These are phyloP conservation scores for Acleris sparsana DNA, from an alignment of 2,888 invertebrate species.

Conservation along the genomic window DNA sequence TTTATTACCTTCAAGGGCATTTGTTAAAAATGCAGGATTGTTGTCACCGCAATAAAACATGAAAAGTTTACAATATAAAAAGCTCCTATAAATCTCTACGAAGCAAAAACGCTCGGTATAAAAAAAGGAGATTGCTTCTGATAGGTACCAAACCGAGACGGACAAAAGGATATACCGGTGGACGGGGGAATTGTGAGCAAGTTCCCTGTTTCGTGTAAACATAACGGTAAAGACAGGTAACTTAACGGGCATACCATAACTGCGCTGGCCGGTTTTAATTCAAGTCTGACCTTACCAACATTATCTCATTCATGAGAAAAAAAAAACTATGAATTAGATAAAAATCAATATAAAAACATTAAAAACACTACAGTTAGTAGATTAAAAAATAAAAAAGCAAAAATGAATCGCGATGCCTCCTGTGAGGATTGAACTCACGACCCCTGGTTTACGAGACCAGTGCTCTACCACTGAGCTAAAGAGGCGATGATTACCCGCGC, in stretches of 20 bases:
- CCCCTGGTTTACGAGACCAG: slow-evolving; percentile 94
- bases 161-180: too few relatives aligned
- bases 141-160: too few relatives aligned
- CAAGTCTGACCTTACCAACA: slow-evolving; percentile 1
- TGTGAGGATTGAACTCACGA: slow-evolving; percentile 93
- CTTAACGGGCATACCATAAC: slow-evolving; percentile 10
- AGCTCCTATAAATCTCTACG: too few relatives aligned
- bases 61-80: too few relatives aligned
- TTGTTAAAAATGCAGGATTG: too few relatives aligned
- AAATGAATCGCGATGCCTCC: slow-evolving; percentile 80
- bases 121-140: too few relatives aligned
- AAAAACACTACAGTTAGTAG: background rate
- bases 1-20: too few relatives aligned
- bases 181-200: background rate
- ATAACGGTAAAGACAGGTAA: slow-evolving; percentile 27
- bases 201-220: slow-evolving; percentile 4
- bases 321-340: background rate
- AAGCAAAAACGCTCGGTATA: too few relatives aligned
- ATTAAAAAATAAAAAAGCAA: slow-evolving; percentile 26
- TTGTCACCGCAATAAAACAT: too few relatives aligned
- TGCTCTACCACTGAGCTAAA: slow-evolving; percentile 93
- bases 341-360: background rate
- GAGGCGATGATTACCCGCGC: slow-evolving; percentile 78
- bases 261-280: slow-evolving; percentile 22
- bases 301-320: too few relatives aligned